These are phyloP conservation scores for Echinometra lucunter DNA, from an alignment of 53 echinoderm and acorn worm genomes.

Conservation along the genomic window DNA sequence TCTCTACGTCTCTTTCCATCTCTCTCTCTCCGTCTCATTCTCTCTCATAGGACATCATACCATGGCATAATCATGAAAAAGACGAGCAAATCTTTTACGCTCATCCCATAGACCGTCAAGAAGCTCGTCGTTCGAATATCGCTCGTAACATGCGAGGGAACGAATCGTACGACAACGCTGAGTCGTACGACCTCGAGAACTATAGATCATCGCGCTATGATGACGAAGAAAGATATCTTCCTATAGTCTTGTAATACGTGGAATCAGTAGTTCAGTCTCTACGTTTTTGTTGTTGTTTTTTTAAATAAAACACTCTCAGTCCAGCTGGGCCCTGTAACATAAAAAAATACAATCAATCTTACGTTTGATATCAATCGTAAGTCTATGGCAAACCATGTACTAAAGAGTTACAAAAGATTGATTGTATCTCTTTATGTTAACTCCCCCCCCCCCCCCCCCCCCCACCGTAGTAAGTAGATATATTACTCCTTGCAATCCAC, in stretches of 20 bases:
- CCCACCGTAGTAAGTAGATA: no score
- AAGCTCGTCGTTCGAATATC: slow-evolving; percentile 4
- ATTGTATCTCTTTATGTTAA: no score
- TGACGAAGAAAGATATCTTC: slow-evolving; percentile 8
- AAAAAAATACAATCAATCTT: no score
- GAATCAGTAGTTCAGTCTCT: no score
- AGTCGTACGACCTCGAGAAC: slow-evolving; percentile 8
- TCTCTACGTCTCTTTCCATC: background rate
- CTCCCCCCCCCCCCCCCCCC: no score
- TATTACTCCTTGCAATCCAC: no score
- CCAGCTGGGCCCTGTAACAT: no score
- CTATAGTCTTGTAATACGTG: background rate
- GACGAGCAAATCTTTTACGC: slow-evolving; percentile 9
- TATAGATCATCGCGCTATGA: slow-evolving; percentile 23
- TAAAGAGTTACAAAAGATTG: no score
- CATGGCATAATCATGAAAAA: slow-evolving; percentile 32
- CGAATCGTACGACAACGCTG: slow-evolving; percentile 2
- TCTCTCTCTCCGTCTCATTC: background rate
- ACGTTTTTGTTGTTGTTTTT: no score
- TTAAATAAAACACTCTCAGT: no score
- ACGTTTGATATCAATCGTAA: no score
- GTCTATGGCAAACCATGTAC: no score
- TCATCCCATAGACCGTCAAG: background rate
- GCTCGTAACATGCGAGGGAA: background rate
- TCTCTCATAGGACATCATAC: background rate